phyloP scores from a whole-genome alignment of 1,140 invertebrate species.

The Aphidius ervi region DNA sequence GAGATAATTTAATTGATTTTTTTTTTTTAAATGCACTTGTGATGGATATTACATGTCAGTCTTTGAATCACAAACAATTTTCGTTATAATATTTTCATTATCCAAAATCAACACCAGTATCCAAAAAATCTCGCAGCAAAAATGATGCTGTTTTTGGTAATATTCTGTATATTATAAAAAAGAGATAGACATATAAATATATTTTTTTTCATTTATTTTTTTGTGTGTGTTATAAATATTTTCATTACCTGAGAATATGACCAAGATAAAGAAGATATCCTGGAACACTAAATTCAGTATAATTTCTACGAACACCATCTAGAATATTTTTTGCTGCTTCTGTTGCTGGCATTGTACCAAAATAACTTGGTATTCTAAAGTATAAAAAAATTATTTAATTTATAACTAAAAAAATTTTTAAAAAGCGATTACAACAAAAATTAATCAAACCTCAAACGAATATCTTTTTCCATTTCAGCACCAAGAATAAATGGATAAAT shows the following conservation, averaged over 20 bases:
- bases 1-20: no score
- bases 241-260: conserved; percentile 52
- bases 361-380: conserved; percentile 61
- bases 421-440: conserved; percentile 7
- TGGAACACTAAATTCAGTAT: conserved; percentile 61
- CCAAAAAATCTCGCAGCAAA: conserved; percentile 59
- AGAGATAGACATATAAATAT: conserved; percentile 1
- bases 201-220: no score
- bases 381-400: neutral
- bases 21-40: neutral
- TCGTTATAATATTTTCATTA: conserved; percentile 36
- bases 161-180: conserved; percentile 40
- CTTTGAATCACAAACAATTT: neutral
- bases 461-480: conserved; percentile 53
- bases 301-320: conserved; percentile 59
- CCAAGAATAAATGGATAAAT: conserved; percentile 62
- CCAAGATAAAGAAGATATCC: conserved; percentile 58
- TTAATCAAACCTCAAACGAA: conserved; percentile 53
- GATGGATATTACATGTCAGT: conserved; percentile 6
- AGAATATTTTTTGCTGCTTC: conserved; percentile 58
- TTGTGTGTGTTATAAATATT: neutral
- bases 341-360: conserved; percentile 59
- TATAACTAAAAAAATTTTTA: conserved; percentile 15
- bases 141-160: conserved; percentile 59
- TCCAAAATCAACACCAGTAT: conserved; percentile 65